Base-by-base conservation (phyloP, 2,888 invertebrate genomes). In the Andricus curvator region DNA sequence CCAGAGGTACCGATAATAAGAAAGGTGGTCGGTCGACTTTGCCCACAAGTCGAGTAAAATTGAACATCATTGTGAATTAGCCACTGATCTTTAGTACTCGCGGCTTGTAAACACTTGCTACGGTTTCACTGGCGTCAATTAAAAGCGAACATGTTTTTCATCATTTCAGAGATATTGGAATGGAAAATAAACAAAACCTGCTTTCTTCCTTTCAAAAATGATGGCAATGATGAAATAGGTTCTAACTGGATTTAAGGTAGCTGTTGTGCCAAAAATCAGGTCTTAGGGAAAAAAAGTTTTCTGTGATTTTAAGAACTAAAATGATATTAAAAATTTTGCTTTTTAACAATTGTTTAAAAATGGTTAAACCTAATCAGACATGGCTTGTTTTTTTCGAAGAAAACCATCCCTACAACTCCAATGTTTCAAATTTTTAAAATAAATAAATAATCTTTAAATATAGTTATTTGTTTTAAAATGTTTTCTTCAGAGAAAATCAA, bases 1-100 rank as follows among this genome's bases (percentile, higher is more conserved):
- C 84, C 15, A 56, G 51, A 74, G 56, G 74, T n/a, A 56, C 33
- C 56, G 56, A 74, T 56, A 33, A 74, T 74, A 74, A 74, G 74
- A 74, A 74, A 74, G 74, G 74, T 74, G 74, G n/a, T 74, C 74
- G 56, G 33, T 74, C 74, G 74, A 22, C 74, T 56, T 74, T 74
- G n/a, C 56, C 11, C 60, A 56, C 56, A 74, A 74, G 56, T 74
- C 29, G 29, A 56, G 37, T 22, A 74, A 56, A 56, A 74, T 74
- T 56, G 56, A 74, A 37, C 56, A 60, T 56, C 33, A n/a, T 74
- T 74, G 56, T 74, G 37, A 74, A 74, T 74, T 51, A 74, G 56
- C 20, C 29, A 25, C 8, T 56, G n/a, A 74, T 56, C 74, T 15
- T 56, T 64, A 64, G n/a, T 51, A 37, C 33, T 37, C n/a, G 74